Evolutionary conservation across 2,888 invertebrate genomes (phyloP), one percentile per base, ranked within the genome.

Genomic region (Dynastes tityus): DNA sequence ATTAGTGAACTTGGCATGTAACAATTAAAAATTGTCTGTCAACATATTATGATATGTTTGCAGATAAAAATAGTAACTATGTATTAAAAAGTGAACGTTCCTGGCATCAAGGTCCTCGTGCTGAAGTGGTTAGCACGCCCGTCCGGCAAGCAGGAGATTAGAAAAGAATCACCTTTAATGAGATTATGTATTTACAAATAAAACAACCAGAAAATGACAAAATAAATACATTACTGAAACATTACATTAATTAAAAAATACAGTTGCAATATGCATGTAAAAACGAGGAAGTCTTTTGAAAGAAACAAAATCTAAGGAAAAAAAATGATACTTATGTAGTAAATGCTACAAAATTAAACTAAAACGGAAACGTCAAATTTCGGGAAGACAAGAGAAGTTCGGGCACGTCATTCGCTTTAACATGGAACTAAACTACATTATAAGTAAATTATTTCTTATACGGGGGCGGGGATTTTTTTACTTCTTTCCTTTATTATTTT

Each of bases 401-500:
- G 71, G 80, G n/a, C 53, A 79, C 73, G 64, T 75, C 68, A 27
- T 68, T 29, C 3, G 8, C 27, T 53, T 77, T 79, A 80, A 82
- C 80, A 80, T 81, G 79, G 76, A 82, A 82, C 81, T 82, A 82
- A 81, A 80, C 80, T 81, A 82, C 82, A 78, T 79, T 81, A 82
- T 80, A 81, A 82, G 79, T 80, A 80, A 82, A 80, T 73, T 80
- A 78, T 77, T 78, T 78, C 58, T 78, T 80, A 79, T 80, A 79
- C 58, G 58, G 40, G 55, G 55, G 53, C 53, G 51, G 71, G 51
- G 53, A 49, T 70, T 51, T 37, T 67, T 82, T 83, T 85, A 83
- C 81, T 83, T 83, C 83, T 85, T 85, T 76, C 80, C 83, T 81
- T 84, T 83, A 82, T 87, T 89, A 84, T 89, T 91, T 83, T 92